Evolutionary conservation across 2,888 invertebrate genomes (phyloP), one percentile per base, ranked within the genome.

Genomic region (Acrobasis repandana): DNA sequence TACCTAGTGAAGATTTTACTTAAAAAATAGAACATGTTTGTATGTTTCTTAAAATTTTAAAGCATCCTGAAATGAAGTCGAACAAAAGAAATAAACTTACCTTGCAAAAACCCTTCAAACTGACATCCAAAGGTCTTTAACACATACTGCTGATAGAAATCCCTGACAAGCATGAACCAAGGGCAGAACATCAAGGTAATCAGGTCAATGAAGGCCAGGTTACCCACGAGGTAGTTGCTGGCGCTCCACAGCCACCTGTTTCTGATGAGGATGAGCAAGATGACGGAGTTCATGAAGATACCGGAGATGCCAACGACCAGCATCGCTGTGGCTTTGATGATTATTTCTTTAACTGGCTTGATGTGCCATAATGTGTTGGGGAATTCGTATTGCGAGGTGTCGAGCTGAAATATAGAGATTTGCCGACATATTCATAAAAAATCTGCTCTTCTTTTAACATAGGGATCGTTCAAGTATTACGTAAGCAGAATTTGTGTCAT

Each of bases 61-160:
- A 5, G 2, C 8, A n/a, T 2, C 2, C 28, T 28, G 6, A 28
- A 28, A 28, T 28, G 6, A 28, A 28, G 8, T 28, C 28, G 2
- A 28, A 36, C 2, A 14, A 8, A 18, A 46, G n/a, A 34, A 33
- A 48, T 56, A 16, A 38, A 38, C 16, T 36, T 61, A 95, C 96
- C 94, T 89, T 96, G 95, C 43, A 96, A 76, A 72, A 96, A 95
- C 1, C 96, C 96, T 82, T 97, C 97, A 70, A 95, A 93, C 68
- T 94, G 94, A 79, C 97, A 97, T 9, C 96, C 96, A 61, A 96
- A 93, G 11, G 90, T 87, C 16, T 95, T 96, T 62, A 97, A 83
- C 66, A 95, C 93, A 80, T 95, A 97, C 72, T 96, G 96, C 85
- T 97, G 97, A 74, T 94, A 96, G 72, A 96, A 94, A 78, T 97